Base-by-base conservation (phyloP, 2,797 vertebrate genomes). In the Urophycis tenuis region DNA sequence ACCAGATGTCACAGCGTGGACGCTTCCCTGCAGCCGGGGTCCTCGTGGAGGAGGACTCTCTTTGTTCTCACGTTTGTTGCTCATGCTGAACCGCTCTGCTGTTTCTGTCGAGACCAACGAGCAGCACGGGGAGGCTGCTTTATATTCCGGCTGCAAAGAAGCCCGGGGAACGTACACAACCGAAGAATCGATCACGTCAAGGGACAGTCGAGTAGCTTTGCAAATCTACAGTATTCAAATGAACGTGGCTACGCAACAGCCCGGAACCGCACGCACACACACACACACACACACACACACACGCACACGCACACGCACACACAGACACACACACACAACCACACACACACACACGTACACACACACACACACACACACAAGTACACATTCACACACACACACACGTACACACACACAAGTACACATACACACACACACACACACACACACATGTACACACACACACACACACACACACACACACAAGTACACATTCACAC, bases 221-320 rank as follows among this genome's bases (percentile, higher is more conserved):
- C 85, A 84, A 88, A 90, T 87, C 75, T 89, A 86, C 83, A 87
- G 87, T 88, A 90, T 91, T 90, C 78, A 89, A 89, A 91, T 89
- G 87, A 90, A 89, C 85, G 87, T 79, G 85, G 85, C 76, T 83
- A 87, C 3, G 86, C 86, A 87, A 82, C 84, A 84, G 88, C 89
- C 89, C 82, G 81, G 81, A 90, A 89, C 88, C 77, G 1, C 5
- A 3, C 19, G 25, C 53, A 10, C 53, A 60, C 49, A 17, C 53
- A 60, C 53, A 19, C 53, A 25, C 53, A 9, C 53, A 60, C 53
- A 10, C 53, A n/a, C 39, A 14, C 53, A 60, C 53, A 1, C 53
- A 60, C 53, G 7, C 49, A 60, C 8, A 19, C 53, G 82, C 86
- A 85, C 75, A 72, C 5, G 1, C 5, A 3, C 19, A 60, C 53